phyloP scores from a whole-genome alignment of 2,113 vertebrate species.

The Limanda limanda region DNA sequence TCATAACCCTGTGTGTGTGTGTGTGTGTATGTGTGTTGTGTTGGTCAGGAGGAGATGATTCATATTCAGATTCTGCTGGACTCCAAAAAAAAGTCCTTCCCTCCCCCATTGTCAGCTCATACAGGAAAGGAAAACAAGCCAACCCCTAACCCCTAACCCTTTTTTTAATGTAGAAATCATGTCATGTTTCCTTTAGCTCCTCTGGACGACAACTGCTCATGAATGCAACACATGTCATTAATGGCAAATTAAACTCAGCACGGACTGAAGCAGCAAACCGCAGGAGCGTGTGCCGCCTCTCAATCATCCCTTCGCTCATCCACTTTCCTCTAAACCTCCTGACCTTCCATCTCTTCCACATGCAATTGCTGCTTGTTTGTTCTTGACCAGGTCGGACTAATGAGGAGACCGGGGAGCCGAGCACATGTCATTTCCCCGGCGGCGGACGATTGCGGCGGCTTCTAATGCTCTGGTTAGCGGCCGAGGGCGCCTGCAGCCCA shows the following conservation, averaged over 20 bases:
- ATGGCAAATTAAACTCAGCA: conserved; percentile 37
- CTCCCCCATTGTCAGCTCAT: not conserved
- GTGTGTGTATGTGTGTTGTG: conserved; percentile 37
- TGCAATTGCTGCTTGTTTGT: conserved; percentile 53
- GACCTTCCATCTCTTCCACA: conserved; percentile 18
- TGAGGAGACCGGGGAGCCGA: conserved; percentile 46
- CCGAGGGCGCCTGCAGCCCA: conserved; percentile 36
- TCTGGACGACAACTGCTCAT: conserved; percentile 32
- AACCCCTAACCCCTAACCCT: too few relatives aligned
- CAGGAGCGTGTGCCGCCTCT: not conserved
- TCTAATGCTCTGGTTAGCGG: conserved; percentile 55
- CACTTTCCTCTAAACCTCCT: not conserved
- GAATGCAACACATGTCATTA: conserved; percentile 48
- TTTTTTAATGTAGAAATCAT: not conserved
- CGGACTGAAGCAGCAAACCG: conserved; percentile 23
- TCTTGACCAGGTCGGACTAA: conserved; percentile 57
- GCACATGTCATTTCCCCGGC: conserved; percentile 60
- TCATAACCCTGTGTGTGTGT: not conserved
- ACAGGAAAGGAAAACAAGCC: conserved; percentile 3
- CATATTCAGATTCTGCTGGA: conserved; percentile 54
- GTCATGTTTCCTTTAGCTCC: conserved; percentile 14
- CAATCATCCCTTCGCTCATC: conserved; percentile 16
- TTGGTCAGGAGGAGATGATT: conserved; percentile 42
- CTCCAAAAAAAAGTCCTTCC: conserved; percentile 5
- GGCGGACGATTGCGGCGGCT: conserved; percentile 32